These are phyloP conservation scores for Shargacucullia verbasci DNA, from an alignment of 2,888 invertebrate genomes.

Conservation along the genomic window DNA sequence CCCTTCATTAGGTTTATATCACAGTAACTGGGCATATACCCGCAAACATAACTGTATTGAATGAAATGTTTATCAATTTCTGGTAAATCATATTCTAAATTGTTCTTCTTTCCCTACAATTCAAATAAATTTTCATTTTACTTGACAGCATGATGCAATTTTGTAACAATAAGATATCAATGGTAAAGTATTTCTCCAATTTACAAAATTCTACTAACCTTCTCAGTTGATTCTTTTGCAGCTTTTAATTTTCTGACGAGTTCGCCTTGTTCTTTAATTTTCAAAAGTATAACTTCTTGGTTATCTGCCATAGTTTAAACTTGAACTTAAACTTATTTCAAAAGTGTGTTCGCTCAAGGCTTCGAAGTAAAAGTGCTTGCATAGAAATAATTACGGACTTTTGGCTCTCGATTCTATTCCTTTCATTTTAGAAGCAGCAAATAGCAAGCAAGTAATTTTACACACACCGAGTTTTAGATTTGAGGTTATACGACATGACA, in stretches of 20 bases:
- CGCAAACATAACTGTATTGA: constrained; percentile 88
- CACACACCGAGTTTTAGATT: constrained; percentile 26
- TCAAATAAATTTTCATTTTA: constrained; percentile 51
- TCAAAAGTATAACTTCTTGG: constrained; percentile 75
- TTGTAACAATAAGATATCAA: constrained; percentile 28
- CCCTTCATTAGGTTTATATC: constrained; percentile 81
- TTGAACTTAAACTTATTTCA: constrained; percentile 44
- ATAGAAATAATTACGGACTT: constrained; percentile 71
- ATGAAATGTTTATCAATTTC: constrained; percentile 83
- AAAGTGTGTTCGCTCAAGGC: constrained; percentile 49
- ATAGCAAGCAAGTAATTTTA: constrained; percentile 45
- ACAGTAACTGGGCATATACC: constrained; percentile 86
- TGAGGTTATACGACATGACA: constrained; percentile 43
- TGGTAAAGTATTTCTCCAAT: constrained; percentile 11
- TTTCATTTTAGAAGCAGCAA: constrained; percentile 71
- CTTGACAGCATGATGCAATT: constrained; percentile 65
- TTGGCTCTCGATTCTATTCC: constrained; percentile 67
- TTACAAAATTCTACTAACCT: constrained; percentile 84
- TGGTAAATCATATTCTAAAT: constrained; percentile 67
- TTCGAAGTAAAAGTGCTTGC: constrained; percentile 68
- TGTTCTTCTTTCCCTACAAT: constrained; percentile 74
- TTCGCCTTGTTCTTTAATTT: constrained; percentile 92
- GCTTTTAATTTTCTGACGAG: constrained; percentile 94
- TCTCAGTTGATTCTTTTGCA: constrained; percentile 93
- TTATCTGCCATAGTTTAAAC: constrained; percentile 74